These are phyloP conservation scores for Tipula unca DNA, from an alignment of 2,888 invertebrate genomes.

Conservation along the genomic window DNA sequence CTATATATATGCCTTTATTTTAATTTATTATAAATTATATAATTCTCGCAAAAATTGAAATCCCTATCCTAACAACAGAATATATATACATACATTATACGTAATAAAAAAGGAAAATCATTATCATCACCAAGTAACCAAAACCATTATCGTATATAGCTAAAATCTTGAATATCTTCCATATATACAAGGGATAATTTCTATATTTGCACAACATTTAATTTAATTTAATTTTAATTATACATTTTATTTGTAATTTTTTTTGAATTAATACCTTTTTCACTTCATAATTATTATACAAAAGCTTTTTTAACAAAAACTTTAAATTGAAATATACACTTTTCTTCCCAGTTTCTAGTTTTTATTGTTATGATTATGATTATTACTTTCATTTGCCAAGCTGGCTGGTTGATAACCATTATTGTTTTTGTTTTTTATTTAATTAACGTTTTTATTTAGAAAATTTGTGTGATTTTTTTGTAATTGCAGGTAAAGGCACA, in stretches of 20 bases:
- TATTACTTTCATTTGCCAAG: background rate
- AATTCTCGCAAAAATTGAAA: background rate
- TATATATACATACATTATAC: background rate
- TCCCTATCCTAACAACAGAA: background rate
- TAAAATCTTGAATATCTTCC: background rate
- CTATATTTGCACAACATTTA: conserved; percentile 2
- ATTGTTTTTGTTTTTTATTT: background rate
- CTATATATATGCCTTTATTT: background rate
- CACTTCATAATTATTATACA: background rate
- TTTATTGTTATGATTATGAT: conserved; percentile 3
- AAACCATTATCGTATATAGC: background rate
- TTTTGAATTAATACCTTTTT: background rate
- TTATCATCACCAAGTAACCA: background rate
- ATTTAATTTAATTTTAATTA: conserved; percentile 14
- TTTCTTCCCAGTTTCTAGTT: background rate
- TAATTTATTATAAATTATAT: background rate
- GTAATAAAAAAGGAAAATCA: background rate
- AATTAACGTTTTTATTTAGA: background rate
- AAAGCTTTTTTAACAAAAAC: background rate
- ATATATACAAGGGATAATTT: background rate
- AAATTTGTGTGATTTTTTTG: background rate
- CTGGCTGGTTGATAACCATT: background rate
- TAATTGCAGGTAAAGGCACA: conserved; percentile 2
- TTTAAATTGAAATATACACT: background rate
- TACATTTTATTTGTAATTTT: background rate